Base-by-base conservation (phyloP, 2,113 vertebrate genomes). In the Oncorhynchus nerka region DNA sequence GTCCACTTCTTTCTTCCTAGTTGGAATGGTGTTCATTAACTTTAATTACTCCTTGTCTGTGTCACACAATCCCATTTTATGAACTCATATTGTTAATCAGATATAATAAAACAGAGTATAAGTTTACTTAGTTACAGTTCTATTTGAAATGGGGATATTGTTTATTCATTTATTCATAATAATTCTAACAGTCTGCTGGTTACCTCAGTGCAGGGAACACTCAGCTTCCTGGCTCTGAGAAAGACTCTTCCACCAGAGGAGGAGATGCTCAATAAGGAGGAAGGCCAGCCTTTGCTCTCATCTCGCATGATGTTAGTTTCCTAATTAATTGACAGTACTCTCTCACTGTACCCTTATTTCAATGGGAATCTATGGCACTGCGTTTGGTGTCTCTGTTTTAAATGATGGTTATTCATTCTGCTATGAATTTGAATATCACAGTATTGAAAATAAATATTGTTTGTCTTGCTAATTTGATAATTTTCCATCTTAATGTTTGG, bases 141-240 rank as follows among this genome's bases (percentile, higher is more conserved):
- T 57, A 28, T 28, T 28, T 28, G 28, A 28, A 28, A 28, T 28
- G 28, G 28, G 28, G 28, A 28, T 28, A 28, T 28, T 28, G 28
- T 28, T 28, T 28, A 28, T 28, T 28, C 26, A 28, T 28, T 28
- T 28, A 28, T 28, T 28, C 28, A 28, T 28, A 28, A 28, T 28
- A 28, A 28, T 16, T 13, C 51, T 16, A 16, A 57, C 15, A 19
- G 51, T 66, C 92, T 99, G 78, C 89, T 98, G 48, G 95, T 97
- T 76, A 92, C 95, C 83, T 98, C 97, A 74, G 83, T 95, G 7
- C 90, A 97, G 78, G 98, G 98, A 68, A 96, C 97, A 0, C 93
- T 99, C 79, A 93, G 96, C 72, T 98, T 99, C 89, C 95, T 99
- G 84, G 92, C 95, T 82, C 86, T 99, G 90, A 94, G 95, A 77